Base-by-base conservation (phyloP, 2,113 vertebrate genomes). In the Cathartes aura region DNA sequence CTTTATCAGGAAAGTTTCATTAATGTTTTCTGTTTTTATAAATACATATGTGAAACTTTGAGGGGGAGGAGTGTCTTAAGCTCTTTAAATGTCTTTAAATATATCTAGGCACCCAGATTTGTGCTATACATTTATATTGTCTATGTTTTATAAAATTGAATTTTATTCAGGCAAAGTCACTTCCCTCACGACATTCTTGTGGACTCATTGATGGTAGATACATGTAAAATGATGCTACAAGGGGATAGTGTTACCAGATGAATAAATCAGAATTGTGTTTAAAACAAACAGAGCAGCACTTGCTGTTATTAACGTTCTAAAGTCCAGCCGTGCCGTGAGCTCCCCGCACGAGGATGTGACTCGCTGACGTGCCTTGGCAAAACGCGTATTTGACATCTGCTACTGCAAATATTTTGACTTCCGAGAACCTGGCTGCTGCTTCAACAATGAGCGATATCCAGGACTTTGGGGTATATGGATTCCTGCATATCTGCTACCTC, bases 371-470 rank as follows among this genome's bases (percentile, higher is more conserved):
- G 34, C 53, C 74, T 76, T 85, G 85, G 53, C 58, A 91, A 56
- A 80, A 60, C 1, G 1, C 1, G 0, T 50, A 15, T 38, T 79
- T 88, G 53, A 43, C 45, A 42, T 82, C 70, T 76, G 70, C 62
- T 80, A 5, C 53, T 82, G 93, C 62, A 82, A 53, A 36, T 91
- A 40, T 34, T 91, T 60, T 79, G 60, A 27, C 14, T 88, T 79
- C 43, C 15, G 79, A 50, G 63, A 92, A 79, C 50, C 26, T 29
- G 50, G n/a, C 63, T 53, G 66, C 45, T 62, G 53, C 20, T 76
- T 74, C 47, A 11, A 8, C 23, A 40, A 2, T 0, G 1, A 40
- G 27, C 0, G 1, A 1, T 42, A 55, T 9, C 63, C 1, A 6
- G 56, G 38, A 13, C 22, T 24, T 30, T 50, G 73, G 73, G 32